Evolutionary conservation across 1,140 invertebrate genomes (phyloP).

Genomic region (Vanessa atalanta): DNA sequence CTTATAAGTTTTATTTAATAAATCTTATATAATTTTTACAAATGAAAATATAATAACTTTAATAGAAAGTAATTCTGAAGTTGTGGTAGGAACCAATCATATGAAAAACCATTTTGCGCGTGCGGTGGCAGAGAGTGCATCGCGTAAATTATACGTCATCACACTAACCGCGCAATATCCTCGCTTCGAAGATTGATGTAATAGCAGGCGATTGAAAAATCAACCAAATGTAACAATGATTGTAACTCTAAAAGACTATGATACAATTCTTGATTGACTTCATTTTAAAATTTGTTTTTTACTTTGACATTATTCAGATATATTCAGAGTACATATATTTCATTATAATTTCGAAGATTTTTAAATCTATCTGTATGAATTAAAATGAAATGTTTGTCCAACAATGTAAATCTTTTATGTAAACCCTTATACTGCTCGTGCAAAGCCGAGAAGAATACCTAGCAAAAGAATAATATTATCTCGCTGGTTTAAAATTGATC

Average conservation of each 20-base stretch:
- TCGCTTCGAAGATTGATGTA: slow-evolving; percentile 38
- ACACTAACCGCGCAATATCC: slow-evolving; percentile 34
- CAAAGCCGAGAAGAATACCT: too few species aligned
- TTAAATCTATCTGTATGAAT: too few species aligned
- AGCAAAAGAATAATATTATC: too few species aligned
- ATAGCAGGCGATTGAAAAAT: slow-evolving; percentile 47
- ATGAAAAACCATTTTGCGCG: slow-evolving; percentile 6
- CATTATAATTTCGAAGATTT: too few species aligned
- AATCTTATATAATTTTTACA: background rate
- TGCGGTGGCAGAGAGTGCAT: slow-evolving; percentile 31
- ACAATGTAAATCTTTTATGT: too few species aligned
- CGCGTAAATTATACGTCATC: slow-evolving; percentile 47
- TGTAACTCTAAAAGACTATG: background rate
- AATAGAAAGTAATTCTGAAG: slow-evolving; percentile 5
- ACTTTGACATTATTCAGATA: background rate
- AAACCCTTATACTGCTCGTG: too few species aligned
- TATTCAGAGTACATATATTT: background rate
- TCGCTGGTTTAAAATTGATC: too few species aligned
- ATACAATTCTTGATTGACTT: background rate
- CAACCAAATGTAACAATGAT: slow-evolving; percentile 1
- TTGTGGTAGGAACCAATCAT: slow-evolving; percentile 1
- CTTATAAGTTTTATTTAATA: too few species aligned
- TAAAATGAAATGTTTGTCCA: too few species aligned
- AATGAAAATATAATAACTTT: background rate
- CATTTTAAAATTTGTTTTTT: background rate